A percentile compares a stretch with the other conserved stretches of the same genome.
These are phyloP conservation scores for Rhea pennata DNA, from an alignment of 2,113 vertebrate species.

Conservation along the genomic window DNA sequence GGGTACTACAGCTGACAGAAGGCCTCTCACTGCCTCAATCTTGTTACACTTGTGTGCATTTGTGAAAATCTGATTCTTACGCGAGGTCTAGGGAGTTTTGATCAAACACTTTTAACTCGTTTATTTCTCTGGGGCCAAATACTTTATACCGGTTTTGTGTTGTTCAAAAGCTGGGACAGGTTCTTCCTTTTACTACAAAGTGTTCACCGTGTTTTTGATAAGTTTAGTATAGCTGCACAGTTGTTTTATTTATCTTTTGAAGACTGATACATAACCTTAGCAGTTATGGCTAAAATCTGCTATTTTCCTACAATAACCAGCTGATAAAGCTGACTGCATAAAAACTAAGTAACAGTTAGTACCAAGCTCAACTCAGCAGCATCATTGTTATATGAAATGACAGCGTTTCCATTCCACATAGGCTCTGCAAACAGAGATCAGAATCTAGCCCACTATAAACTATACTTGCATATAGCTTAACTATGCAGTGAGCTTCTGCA, in stretches of 20 bases:
- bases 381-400: background rate
- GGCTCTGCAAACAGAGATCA: background rate
- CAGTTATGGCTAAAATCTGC: background rate
- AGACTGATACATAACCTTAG: background rate
- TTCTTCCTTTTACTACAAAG: background rate
- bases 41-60: background rate
- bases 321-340: background rate
- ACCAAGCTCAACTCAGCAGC: background rate
- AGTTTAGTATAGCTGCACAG: background rate
- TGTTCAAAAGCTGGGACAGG: background rate
- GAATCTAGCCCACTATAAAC: rapidly evolving
- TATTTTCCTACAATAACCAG: background rate
- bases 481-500: background rate
- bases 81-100: background rate
- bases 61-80: background rate
- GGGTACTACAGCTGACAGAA: background rate
- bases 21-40: background rate
- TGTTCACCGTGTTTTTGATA: background rate
- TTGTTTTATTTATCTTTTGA: background rate
- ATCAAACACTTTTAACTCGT: background rate
- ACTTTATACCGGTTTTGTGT: background rate
- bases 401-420: background rate
- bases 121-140: background rate
- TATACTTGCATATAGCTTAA: background rate
- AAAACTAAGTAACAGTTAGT: background rate